Base-by-base conservation (phyloP, 2,113 vertebrate species). In the Mandrillus leucophaeus region DNA sequence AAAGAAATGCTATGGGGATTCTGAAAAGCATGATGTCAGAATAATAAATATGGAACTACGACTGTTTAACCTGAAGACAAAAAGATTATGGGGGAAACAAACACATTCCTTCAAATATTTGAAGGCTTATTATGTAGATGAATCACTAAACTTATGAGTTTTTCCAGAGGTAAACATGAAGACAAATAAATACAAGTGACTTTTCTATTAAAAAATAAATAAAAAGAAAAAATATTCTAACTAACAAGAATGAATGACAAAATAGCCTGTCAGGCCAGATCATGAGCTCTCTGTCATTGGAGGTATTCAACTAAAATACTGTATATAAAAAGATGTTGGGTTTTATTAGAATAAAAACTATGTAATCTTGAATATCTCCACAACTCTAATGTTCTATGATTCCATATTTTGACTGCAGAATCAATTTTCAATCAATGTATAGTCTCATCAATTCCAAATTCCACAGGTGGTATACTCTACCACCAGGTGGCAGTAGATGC, bases 401-500 rank as follows among this genome's bases (percentile, higher is more conserved):
- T 91, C 61, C 35, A 38, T 43, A 95, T 75, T 86, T 93, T 52
- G 48, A 68, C n/a, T 35, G 17, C n/a, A 93, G 61, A 95, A 89
- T 85, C 40, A 17, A 66, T 95, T 93, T 96, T 88, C n/a, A 72
- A 72, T 59, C 38, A 83, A 6, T 78, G 35, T 55, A 50, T 68
- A 87, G 72, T 23, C 57, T 40, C 30, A 23, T 55, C 52, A 20
- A 66, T 13, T 96, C 57, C 61, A 88, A 96, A 85, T 94, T 94
- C 84, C 94, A 90, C 70, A 76, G 88, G 68, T 72, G 61, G 11
- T 84, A 3, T 78, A 78, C 94, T 97, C 81, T 88, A 94, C 97
- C 98, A 97, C 97, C 94, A 98, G 98, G 76, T 98, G 98, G 98
- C 97, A 98, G 98, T 88, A 98, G 72, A 96, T 57, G 80, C 90